These are phyloP conservation scores for Notechis scutatus DNA, from an alignment of 2,113 vertebrate genomes.

Conservation along the genomic window DNA sequence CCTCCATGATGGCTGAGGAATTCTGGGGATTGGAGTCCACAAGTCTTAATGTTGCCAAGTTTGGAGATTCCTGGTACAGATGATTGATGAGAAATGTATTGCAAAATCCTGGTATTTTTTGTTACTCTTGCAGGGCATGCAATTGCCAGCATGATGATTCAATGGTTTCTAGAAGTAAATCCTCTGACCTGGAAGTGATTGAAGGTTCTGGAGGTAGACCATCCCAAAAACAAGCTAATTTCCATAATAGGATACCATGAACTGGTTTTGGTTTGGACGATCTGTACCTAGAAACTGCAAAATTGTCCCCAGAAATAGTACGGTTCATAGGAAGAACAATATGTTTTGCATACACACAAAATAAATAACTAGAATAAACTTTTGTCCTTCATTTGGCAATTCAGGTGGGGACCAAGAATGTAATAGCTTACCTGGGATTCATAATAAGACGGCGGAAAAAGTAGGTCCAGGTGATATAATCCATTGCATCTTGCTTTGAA, in stretches of 20 bases:
- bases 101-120: neutral
- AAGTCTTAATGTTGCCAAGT: neutral
- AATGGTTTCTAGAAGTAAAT: neutral
- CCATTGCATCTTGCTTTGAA: constrained; percentile 98
- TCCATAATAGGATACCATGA: neutral
- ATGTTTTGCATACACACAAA: neutral
- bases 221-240: neutral
- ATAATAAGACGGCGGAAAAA: constrained; percentile 96
- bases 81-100: neutral
- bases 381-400: neutral
- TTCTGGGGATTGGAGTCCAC: neutral
- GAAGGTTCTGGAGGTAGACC: neutral
- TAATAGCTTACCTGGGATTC: constrained; percentile 87
- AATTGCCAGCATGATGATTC: neutral
- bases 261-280: neutral
- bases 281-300: neutral
- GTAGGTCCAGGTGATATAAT: constrained; percentile 99
- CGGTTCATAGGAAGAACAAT: neutral
- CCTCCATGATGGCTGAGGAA: neutral
- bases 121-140: neutral
- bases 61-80: neutral
- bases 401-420: neutral
- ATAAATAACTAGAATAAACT: neutral
- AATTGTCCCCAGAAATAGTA: neutral
- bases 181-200: neutral